Evolutionary conservation across 37 sponge, comb jelly and placozoan genomes (phyloP), one percentile per base, ranked within the genome.

Genomic region (Chondrosia reniformis): DNA sequence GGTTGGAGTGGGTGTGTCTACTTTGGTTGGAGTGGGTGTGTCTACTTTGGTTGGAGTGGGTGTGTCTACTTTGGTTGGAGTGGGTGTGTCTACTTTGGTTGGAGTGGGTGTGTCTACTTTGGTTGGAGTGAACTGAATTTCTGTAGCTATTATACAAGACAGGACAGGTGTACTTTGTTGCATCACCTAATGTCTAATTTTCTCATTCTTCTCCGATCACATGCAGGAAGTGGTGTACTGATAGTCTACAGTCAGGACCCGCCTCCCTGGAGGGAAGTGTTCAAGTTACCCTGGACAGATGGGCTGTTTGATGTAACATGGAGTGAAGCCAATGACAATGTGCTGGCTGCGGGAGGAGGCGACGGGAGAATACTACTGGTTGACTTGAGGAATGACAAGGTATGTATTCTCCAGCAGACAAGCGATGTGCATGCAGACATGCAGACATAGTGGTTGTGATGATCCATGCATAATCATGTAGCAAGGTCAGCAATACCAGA

Each of bases 261-360:
- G 24, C 71, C 22, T 9, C 42, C 42, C 2, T 40, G 42, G 42
- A 28, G 28, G 24, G 71, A 67, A 8, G 71, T 41, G 34, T 64
- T 27, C 15, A 69, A 44, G 72, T 69, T 43, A 28, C 45, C 27
- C 1, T 93, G 94, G 94, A 34, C 39, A 38, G 87, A 89, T 44
- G 86, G 58, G 0, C 30, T 89, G 37, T 91, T 80, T 80, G 88
- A 87, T 65, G 87, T 84, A 12, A 84, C 88, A 15, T 91, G 92
- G 92, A 91, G 92, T 71, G 92, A 91, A 72, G 64, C 78, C 37
- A 78, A 84, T 42, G 85, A 86, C 42, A 72, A 59, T 0, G 55
- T 87, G 25, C 37, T 93, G 25, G 85, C 90, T 52, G 76, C 58
- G 19, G 90, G 64, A 2, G 36, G 58, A 37, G 94, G 94, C 25